phyloP scores from a whole-genome alignment of 2,113 vertebrate species.

The Microtus oregoni region DNA sequence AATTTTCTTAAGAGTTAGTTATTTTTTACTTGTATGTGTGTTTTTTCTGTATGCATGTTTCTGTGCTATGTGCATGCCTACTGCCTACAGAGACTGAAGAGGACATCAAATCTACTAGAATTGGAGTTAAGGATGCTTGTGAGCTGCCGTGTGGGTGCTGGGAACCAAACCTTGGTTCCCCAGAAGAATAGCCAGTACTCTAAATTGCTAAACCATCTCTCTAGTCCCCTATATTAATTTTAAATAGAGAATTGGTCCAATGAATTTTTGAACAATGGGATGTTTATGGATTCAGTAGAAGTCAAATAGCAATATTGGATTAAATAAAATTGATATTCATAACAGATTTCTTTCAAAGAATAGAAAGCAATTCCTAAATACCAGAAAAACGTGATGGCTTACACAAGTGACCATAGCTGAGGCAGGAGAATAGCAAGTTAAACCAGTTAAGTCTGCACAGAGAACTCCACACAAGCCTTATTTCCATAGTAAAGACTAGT shows the following conservation, averaged over 20 bases:
- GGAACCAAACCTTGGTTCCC: background rate
- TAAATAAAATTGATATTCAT: background rate
- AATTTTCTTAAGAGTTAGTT: background rate
- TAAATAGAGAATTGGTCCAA: background rate
- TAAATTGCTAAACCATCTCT: background rate
- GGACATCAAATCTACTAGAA: background rate
- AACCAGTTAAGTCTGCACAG: background rate
- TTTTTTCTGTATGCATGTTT: background rate
- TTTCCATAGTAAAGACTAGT: background rate
- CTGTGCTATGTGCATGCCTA: background rate
- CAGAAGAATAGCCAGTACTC: background rate
- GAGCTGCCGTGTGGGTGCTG: background rate
- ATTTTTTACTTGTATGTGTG: background rate
- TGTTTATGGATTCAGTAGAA: background rate
- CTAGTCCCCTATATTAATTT: background rate
- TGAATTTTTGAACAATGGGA: constrained; percentile 11
- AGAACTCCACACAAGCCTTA: background rate
- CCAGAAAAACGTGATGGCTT: background rate
- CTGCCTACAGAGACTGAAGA: background rate
- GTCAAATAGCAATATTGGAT: background rate
- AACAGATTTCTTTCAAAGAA: background rate
- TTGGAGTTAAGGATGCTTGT: background rate
- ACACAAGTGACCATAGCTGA: background rate
- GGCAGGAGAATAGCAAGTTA: background rate
- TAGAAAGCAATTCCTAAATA: background rate